Evolutionary conservation across 2,797 vertebrate species (phyloP), one percentile per base, ranked within the genome.

Genomic region (Scyliorhinus canicula): DNA sequence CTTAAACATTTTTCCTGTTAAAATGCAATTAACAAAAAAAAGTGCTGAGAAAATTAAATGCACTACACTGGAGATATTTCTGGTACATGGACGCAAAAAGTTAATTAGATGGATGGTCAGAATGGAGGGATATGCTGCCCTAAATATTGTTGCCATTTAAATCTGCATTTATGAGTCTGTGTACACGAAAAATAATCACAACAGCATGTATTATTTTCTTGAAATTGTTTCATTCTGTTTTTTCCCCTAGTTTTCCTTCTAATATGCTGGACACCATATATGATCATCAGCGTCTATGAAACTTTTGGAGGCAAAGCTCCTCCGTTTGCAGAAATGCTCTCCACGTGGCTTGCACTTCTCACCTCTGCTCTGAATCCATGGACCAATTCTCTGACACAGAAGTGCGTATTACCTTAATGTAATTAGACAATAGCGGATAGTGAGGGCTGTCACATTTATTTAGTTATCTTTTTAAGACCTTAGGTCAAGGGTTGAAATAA

Each of bases 281-380:
- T 98, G 95, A 96, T 96, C 0, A 96, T 97, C 95, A 96, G 97
- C 96, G 96, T 98, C 95, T 98, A 97, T 31, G 97, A 98, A 96
- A 97, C 97, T 0, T 95, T 97, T 0, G 96, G 96, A 47, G 93
- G 67, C 1, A 96, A 96, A 93, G 96, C 96, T 95, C 96, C 96
- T 0, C 94, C 95, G 0, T 91, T 95, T 50, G 96, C 93, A 85
- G 96, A 97, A 0, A 96, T 97, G 60, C 88, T 97, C 90, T 96
- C 97, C 9, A 96, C 95, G 60, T 97, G 98, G 97, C 96, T 98
- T 93, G 96, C 97, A 50, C 96, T 98, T 82, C 97, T 96, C 95
- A 97, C 97, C 63, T 90, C 97, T 0, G 96, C 97, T 35, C 96
- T 98, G 93, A 98, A 98, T 96, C 97, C 98, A 0, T 98, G 97